Conservation (phyloP, 2,888 invertebrate genomes). For the Leptogaster cylindrica region DNA sequence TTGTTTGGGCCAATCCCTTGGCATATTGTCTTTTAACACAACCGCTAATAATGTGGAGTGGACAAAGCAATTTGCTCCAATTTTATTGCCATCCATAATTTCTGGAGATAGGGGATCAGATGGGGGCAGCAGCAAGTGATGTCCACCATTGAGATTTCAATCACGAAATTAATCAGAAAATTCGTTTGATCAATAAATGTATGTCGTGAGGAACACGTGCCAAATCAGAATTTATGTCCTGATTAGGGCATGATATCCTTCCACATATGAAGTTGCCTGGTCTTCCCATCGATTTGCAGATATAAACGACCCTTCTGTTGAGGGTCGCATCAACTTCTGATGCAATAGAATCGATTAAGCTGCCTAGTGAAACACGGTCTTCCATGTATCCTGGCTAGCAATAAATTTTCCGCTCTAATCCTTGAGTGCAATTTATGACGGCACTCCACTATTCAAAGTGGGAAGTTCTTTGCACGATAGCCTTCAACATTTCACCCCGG, state of each 20-base stretch:
- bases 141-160: conserved; percentile 40
- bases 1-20: not conserved
- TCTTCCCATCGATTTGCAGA: conserved; percentile 11
- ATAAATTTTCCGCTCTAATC: conserved; percentile 39
- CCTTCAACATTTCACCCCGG: conserved; percentile 30
- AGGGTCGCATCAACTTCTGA: conserved; percentile 39
- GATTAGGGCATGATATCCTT: conserved; percentile 32
- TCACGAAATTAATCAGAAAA: conserved; percentile 43
- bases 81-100: not conserved
- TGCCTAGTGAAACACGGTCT: conserved; percentile 19
- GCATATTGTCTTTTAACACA: not conserved
- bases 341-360: conserved; percentile 39
- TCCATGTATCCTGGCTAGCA: conserved; percentile 25
- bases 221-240: conserved; percentile 41
- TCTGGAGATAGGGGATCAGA: not conserved
- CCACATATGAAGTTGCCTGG: not conserved
- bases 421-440: conserved; percentile 37
- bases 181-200: conserved; percentile 41
- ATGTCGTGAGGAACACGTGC: conserved; percentile 35
- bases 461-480: not conserved
- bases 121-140: not conserved
- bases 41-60: not conserved
- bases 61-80: not conserved
- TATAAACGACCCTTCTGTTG: conserved; percentile 31
- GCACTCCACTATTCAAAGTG: conserved; percentile 35